Percentiles rank a stretch among this genome's conserved stretches.
phyloP scores from a whole-genome alignment of 1,140 invertebrate genomes.

The Nymphalis io region DNA sequence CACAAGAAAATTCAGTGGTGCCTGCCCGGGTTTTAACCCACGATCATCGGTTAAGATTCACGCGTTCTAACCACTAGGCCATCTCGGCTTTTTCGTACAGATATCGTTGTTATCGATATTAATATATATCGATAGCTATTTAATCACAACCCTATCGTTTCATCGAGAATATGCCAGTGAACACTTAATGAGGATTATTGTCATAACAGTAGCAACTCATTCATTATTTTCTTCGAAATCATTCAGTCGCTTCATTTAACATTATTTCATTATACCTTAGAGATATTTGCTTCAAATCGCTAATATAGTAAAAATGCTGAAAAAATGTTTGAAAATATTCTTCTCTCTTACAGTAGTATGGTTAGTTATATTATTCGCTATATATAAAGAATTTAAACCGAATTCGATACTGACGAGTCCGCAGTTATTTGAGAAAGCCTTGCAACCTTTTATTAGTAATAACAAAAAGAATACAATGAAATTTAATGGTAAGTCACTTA shows the following conservation, averaged over 20 bases:
- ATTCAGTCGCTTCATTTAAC: too few species aligned
- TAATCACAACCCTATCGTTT: too few species aligned
- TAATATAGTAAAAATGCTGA: slow-evolving; percentile 31
- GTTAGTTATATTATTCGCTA: slow-evolving; percentile 40
- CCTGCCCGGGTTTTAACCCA: too few species aligned
- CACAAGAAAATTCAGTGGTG: too few species aligned
- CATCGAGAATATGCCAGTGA: too few species aligned
- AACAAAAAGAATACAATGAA: slow-evolving; percentile 13
- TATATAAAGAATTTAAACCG: slow-evolving; percentile 36
- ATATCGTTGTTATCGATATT: too few species aligned
- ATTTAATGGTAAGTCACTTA: background rate
- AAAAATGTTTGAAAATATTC: slow-evolving; percentile 41
- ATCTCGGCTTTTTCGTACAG: too few species aligned
- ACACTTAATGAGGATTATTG: too few species aligned
- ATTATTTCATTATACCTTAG: too few species aligned
- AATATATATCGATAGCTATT: too few species aligned
- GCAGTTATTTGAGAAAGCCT: slow-evolving; percentile 34
- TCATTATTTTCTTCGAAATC: background rate
- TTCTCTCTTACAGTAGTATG: slow-evolving; percentile 35
- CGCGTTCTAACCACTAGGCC: too few species aligned
- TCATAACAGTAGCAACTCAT: background rate
- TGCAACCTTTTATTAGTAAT: slow-evolving; percentile 34
- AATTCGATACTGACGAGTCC: slow-evolving; percentile 7
- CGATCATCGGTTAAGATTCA: too few species aligned
- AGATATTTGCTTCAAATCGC: slow-evolving; percentile 7